These are phyloP conservation scores for Thereva nobilitata DNA, from an alignment of 2,888 invertebrate genomes.

Conservation along the genomic window DNA sequence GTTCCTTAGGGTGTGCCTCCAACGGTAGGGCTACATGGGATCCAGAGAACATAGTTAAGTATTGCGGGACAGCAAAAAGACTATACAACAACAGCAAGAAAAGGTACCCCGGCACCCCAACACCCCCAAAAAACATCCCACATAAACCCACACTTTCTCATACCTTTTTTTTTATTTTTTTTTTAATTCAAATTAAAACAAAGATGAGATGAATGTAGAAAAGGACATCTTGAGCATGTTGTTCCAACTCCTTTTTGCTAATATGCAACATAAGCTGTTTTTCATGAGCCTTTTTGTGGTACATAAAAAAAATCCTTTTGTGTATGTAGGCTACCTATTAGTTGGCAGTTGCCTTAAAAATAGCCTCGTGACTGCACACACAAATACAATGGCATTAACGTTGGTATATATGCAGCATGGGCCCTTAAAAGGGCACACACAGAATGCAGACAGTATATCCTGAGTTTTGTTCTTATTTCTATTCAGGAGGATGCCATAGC, in stretches of 20 bases:
- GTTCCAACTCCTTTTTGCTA: constrained; percentile 37
- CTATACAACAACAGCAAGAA: too few species aligned
- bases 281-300: constrained; percentile 26
- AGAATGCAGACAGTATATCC: constrained; percentile 19
- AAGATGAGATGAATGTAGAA: constrained; percentile 37
- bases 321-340: constrained; percentile 33
- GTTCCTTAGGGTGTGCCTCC: too few species aligned
- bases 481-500: too few species aligned
- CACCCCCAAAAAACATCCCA: too few species aligned
- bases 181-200: constrained; percentile 37
- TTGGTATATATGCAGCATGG: too few species aligned
- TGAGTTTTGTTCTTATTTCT: neutral
- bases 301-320: constrained; percentile 5
- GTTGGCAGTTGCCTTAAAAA: constrained; percentile 13
- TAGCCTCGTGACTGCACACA: constrained; percentile 21
- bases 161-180: neutral
- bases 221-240: constrained; percentile 40
- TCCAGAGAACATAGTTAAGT: too few species aligned
- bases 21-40: too few species aligned
- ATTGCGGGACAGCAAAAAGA: too few species aligned
- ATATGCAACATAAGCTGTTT: constrained; percentile 38
- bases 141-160: too few species aligned
- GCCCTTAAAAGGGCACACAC: constrained; percentile 28
- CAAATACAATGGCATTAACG: too few species aligned
- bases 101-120: too few species aligned